These are phyloP conservation scores for Nematostella vectensis DNA, from an alignment of 92 coral and sea anemone species.

Conservation along the genomic window DNA sequence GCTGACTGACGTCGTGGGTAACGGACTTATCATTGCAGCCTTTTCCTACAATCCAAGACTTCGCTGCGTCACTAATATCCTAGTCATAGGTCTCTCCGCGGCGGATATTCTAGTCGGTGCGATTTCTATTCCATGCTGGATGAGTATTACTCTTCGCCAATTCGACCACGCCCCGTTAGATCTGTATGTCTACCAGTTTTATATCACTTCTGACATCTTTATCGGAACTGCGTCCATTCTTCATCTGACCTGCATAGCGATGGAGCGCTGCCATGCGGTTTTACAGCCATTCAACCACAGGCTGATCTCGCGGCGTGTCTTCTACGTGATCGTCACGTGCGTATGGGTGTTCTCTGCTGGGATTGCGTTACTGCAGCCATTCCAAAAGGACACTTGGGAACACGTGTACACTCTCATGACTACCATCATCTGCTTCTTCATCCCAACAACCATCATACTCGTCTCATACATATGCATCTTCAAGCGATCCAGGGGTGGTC, in stretches of 20 bases:
- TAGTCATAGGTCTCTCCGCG: constrained; percentile 64
- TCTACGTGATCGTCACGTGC: constrained; percentile 33
- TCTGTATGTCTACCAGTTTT: constrained; percentile 53
- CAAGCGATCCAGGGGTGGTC: constrained; percentile 7
- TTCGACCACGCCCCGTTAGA: constrained; percentile 3
- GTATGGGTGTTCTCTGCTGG: constrained; percentile 65
- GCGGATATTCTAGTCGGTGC: constrained; percentile 78
- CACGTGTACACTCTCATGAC: constrained; percentile 49
- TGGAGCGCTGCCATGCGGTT: constrained; percentile 79
- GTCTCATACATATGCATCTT: constrained; percentile 50
- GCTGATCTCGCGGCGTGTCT: constrained; percentile 31
- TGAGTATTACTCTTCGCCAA: constrained; percentile 23
- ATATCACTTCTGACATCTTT: constrained; percentile 79
- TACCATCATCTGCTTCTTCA: constrained; percentile 40
- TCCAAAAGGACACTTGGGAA: constrained; percentile 74
- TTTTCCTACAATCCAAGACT: constrained; percentile 51
- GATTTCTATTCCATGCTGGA: constrained; percentile 74
- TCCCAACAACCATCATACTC: constrained; percentile 58
- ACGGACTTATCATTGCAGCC: constrained; percentile 72
- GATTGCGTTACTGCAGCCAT: constrained; percentile 63
- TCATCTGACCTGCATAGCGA: constrained; percentile 70
- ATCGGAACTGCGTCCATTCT: constrained; percentile 81
- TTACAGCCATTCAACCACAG: constrained; percentile 75
- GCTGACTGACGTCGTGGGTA: constrained; percentile 45
- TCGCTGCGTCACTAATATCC: constrained; percentile 46